These are phyloP conservation scores for Cavia porcellus DNA, from an alignment of 2,113 vertebrate species.

Conservation along the genomic window DNA sequence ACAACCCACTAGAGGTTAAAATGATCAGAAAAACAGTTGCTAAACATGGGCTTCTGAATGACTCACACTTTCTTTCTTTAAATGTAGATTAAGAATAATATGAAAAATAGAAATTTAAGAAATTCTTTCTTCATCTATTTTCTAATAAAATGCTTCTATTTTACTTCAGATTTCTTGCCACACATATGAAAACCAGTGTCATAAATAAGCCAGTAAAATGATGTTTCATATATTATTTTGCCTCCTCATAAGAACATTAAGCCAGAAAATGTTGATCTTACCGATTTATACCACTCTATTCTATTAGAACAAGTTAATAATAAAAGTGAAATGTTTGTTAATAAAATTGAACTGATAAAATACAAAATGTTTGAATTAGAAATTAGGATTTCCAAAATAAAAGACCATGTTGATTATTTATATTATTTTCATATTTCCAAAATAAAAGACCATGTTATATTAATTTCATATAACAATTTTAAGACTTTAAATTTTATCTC, in stretches of 20 bases:
- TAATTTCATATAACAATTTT: neutral
- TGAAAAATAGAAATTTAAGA: neutral
- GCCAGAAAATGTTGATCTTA: neutral
- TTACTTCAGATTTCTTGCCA: neutral
- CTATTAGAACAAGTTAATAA: neutral
- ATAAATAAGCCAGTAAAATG: neutral
- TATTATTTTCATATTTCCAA: too few species aligned
- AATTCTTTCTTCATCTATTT: neutral
- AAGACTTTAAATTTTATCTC: conserved; percentile 30
- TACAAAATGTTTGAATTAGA: neutral
- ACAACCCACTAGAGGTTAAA: neutral
- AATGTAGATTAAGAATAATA: neutral
- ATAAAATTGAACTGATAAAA: neutral
- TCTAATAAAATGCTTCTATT: neutral
- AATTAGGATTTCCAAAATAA: neutral
- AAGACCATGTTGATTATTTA: neutral
- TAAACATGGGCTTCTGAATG: neutral
- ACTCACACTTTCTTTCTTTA: neutral
- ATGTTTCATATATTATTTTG: neutral
- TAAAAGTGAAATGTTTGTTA: conserved; percentile 1
- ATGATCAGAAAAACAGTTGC: neutral
- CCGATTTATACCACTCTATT: neutral
- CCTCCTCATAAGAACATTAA: neutral
- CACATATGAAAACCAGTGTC: neutral
- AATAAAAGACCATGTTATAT: too few species aligned